Base-by-base conservation (phyloP, 2,797 vertebrate genomes). In the Huso huso region DNA sequence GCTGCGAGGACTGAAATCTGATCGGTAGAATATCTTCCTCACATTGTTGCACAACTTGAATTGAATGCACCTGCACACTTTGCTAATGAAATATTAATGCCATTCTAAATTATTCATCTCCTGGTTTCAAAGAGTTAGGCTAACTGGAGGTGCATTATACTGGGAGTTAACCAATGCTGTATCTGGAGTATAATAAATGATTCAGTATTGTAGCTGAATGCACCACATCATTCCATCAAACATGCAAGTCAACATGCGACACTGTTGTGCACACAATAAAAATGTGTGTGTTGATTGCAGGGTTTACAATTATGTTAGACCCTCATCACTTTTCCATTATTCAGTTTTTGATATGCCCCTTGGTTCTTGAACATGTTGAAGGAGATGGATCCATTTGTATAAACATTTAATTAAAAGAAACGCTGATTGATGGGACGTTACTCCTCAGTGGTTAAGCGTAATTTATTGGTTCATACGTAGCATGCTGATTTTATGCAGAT, bases 141-240 rank as follows among this genome's bases (percentile, higher is more conserved):
- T 13, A 11, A 66, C 57, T 63, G 18, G 48, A 48, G 9, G 6
- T 12, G n/a, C 50, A 51, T 15, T 63, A 10, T 23, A 12, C 9
- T 51, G 48, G 66, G 66, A 9, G 10, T 64, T 60, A 53, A 48
- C 64, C 64, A 59, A 64, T 66, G 6, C 11, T 7, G 8, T 60
- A 12, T 10, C 18, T 70, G n/a, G 67, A 70, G 66, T 64, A 70
- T 70, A 58, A 49, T 64, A 37, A 37, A 37, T 37, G 37, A 37
- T 37, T 37, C 37, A 37, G 37, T 37, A 37, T 37, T 37, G 37
- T 4, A 37, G 57, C 59, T 48, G 9, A 5, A 58, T 6, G 10
- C 7, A 48, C 60, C 10, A 4, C 8, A 12, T 58, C 6, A 3
- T 18, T 61, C 2, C 9, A 2, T 1, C 6, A 7, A 61, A n/a